Evolutionary conservation across 2,113 vertebrate species (phyloP), one percentile per base, ranked within the genome.

Genomic region (Miniopterus natalensis): DNA sequence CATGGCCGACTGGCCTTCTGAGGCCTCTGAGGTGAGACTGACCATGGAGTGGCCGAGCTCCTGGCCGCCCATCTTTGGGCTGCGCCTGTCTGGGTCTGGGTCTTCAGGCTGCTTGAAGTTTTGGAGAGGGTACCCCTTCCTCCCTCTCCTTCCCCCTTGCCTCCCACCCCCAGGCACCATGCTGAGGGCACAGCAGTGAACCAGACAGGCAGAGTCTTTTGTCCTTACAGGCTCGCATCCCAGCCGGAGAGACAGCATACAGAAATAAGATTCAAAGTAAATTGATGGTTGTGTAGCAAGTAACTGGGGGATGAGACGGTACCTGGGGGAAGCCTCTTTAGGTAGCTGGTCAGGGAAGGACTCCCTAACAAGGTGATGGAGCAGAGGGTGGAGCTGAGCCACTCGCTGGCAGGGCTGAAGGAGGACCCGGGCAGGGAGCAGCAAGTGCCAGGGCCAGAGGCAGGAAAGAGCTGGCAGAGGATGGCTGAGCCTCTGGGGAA

Each of bases 1-100:
- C 92, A 99, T 99, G 99, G 99, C 99, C 0, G 98, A 99, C 84
- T 99, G 99, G 99, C 99, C 99, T 0, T 99, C 99, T 0, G 98
- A 98, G 49, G 98, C 98, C 36, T 98, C 99, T 0, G 98, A 99
- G 98, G 99, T 99, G 97, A 96, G 1, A 9, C 0, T 3, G 47
- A 36, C 36, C 36, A 36, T 1, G 8, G 74, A 1, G 27, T 5
- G 17, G 79, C 8, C 25, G 10, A 3, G 36, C 40, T 25, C 40
- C 31, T 3, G 59, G 14, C 4, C 7, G 1, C n/a, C 40, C 23
- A 8, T 29, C 70, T 63, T 36, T 55, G 47, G 40, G 29, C 20
- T 20, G 90, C 27, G n/a, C 59, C 75, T 73, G 31, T 53, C 59
- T 68, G 49, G 42, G 4, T 15, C 4, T 27, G 25, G 42, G 51